Evolutionary conservation across 1,140 invertebrate species (phyloP).

Genomic region (Streblospio benedicti): DNA sequence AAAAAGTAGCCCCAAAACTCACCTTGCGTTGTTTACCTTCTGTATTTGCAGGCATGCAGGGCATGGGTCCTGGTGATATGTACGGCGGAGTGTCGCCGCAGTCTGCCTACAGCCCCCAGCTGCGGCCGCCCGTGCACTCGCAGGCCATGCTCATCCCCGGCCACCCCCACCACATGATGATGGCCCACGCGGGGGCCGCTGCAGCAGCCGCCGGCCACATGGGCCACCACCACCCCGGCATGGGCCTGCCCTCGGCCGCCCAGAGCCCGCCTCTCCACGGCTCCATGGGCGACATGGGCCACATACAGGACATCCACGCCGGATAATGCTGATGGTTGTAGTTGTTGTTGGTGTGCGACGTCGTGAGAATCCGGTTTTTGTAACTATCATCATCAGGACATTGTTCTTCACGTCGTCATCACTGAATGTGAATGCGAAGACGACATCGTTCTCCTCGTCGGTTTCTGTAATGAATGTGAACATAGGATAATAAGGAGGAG

Average conservation of each 20-base stretch:
- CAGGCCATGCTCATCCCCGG: conserved; percentile 51
- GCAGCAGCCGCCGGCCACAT: background rate
- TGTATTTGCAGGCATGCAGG: conserved; percentile 40
- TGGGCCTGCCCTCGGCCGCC: conserved; percentile 31
- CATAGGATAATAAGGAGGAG: background rate
- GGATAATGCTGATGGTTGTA: conserved; percentile 31
- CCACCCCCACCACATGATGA: conserved; percentile 50
- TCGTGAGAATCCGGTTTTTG: background rate
- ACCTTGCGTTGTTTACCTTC: too few species aligned
- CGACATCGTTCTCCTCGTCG: too few species aligned
- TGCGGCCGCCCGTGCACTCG: conserved; percentile 49
- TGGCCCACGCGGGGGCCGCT: conserved; percentile 42
- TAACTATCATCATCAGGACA: background rate
- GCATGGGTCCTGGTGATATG: conserved; percentile 45
- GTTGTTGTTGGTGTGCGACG: background rate
- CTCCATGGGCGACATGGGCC: conserved; percentile 47
- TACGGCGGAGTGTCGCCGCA: conserved; percentile 44
- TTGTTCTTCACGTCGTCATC: background rate
- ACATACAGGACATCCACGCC: conserved; percentile 52
- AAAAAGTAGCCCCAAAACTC: too few species aligned
- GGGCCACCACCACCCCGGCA: conserved; percentile 8
- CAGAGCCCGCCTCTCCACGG: conserved; percentile 49
- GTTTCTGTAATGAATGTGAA: too few species aligned
- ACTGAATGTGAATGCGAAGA: too few species aligned
- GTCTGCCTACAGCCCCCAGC: conserved; percentile 45